A percentile compares a stretch with the other conserved stretches of the same genome.
Conservation (phyloP, 2,113 vertebrate species). For the Cyrtonyx montezumae region DNA sequence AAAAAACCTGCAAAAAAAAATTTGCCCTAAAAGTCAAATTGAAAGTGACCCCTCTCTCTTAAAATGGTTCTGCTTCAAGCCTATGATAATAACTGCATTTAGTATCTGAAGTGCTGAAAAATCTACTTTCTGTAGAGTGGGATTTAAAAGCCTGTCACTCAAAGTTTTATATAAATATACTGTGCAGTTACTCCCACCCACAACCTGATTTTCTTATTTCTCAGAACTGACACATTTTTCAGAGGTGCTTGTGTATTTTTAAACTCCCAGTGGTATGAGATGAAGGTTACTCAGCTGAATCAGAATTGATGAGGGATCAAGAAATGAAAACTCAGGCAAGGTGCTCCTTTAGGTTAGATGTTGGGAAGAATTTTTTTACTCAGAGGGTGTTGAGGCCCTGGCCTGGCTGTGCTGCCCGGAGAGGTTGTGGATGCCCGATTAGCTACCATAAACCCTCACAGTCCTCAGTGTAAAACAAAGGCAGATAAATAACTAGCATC, state of each 20-base stretch:
- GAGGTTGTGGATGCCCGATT: not conserved
- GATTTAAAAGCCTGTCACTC: conserved; percentile 12
- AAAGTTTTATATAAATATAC: not conserved
- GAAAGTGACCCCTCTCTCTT: not conserved
- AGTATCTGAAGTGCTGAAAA: not conserved
- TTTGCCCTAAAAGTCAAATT: not conserved
- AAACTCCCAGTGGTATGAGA: not conserved
- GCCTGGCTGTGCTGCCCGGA: too few relatives aligned
- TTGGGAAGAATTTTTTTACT: too few relatives aligned
- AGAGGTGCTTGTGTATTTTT: not conserved
- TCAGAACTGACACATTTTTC: conserved; percentile 30
- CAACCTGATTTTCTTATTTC: conserved; percentile 13
- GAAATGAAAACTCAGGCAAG: not conserved
- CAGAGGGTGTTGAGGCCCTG: too few relatives aligned
- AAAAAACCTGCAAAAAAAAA: not conserved
- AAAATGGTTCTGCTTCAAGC: conserved; percentile 6
- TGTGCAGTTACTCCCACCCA: conserved; percentile 14
- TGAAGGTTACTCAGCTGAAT: not conserved
- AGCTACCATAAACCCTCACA: not conserved
- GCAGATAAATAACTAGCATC: not conserved
- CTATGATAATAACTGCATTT: not conserved
- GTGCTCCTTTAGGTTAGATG: not conserved
- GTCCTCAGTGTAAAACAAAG: not conserved
- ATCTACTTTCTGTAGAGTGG: not conserved
- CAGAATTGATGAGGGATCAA: not conserved